A percentile compares a stretch with the other conserved stretches of the same genome.
Evolutionary conservation across 2,113 vertebrate species (phyloP).

Genomic region (Osmerus mordax): DNA sequence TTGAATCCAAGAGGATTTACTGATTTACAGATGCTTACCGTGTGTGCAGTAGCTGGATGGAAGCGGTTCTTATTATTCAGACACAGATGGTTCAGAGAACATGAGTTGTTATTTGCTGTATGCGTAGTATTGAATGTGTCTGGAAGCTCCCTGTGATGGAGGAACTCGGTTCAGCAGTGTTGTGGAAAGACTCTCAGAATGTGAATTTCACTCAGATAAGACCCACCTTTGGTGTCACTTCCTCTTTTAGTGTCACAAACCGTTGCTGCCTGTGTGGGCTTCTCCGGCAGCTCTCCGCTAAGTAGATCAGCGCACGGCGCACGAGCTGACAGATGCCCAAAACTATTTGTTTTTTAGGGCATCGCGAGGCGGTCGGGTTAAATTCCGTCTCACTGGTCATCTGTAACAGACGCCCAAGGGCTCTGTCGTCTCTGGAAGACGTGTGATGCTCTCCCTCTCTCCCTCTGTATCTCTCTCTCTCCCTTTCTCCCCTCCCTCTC

Average conservation of each 20-base stretch:
- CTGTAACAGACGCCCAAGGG: neutral
- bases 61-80: neutral
- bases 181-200: too few relatives aligned
- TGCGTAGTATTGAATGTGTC: neutral
- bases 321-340: conserved; percentile 6
- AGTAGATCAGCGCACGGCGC: neutral
- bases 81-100: neutral
- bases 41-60: too few relatives aligned
- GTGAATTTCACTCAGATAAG: too few relatives aligned
- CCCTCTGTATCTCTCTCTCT: too few relatives aligned
- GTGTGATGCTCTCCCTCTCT: neutral
- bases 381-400: conserved; percentile 5
- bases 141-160: too few relatives aligned
- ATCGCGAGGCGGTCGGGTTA: neutral
- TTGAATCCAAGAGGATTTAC: neutral
- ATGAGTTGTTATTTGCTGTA: neutral
- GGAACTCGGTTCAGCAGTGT: neutral
- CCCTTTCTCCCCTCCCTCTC: neutral
- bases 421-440: neutral
- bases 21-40: neutral
- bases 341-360: conserved; percentile 7
- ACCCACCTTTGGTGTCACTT: neutral
- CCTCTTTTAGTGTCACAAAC: neutral
- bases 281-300: neutral
- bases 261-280: neutral